These are phyloP conservation scores for Trilocha varians DNA, from an alignment of 2,888 invertebrate species.

Conservation along the genomic window DNA sequence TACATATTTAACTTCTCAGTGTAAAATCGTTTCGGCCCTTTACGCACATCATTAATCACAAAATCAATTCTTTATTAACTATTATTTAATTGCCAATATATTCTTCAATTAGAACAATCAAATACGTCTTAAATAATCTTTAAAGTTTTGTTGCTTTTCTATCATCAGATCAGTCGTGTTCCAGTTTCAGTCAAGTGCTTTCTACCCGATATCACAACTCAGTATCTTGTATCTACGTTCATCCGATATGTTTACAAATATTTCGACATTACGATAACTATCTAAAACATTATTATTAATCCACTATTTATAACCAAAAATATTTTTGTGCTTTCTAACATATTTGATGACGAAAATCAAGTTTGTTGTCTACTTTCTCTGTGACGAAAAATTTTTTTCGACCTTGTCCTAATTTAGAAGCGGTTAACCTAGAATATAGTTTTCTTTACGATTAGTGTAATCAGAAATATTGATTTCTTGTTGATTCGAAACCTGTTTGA, in stretches of 20 bases:
- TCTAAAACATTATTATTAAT: conserved; percentile 18
- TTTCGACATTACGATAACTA: conserved; percentile 62
- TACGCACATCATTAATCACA: too few species aligned
- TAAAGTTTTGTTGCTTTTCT: not conserved
- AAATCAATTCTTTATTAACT: too few species aligned
- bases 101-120: too few species aligned
- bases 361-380: not conserved
- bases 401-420: too few species aligned
- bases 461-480: too few species aligned
- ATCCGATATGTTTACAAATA: conserved; percentile 51
- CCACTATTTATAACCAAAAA: not conserved
- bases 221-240: conserved; percentile 44
- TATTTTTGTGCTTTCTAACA: not conserved
- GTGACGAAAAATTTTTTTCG: not conserved
- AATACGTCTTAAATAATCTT: too few species aligned
- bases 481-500: too few species aligned
- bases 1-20: too few species aligned
- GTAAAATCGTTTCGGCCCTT: too few species aligned
- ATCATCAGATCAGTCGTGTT: conserved; percentile 18
- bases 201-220: conserved; percentile 42
- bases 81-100: too few species aligned
- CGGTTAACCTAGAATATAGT: too few species aligned
- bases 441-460: too few species aligned
- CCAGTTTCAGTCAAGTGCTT: conserved; percentile 37
- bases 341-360: not conserved